Base-by-base conservation (phyloP, 2,113 vertebrate genomes). In the Menura novaehollandiae region DNA sequence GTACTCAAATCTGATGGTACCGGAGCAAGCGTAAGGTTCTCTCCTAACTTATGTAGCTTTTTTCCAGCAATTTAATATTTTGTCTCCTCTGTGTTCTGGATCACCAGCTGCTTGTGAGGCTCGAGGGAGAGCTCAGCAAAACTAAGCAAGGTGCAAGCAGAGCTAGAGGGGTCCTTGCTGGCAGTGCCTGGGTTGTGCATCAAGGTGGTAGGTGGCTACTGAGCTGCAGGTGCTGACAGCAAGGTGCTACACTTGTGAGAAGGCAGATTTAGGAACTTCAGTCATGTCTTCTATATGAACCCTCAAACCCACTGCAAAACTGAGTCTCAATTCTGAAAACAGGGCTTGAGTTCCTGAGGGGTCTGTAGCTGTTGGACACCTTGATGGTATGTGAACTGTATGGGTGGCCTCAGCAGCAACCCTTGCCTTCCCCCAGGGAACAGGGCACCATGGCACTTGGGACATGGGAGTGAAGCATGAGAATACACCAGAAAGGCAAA, bases 381-480 rank as follows among this genome's bases (percentile, higher is more conserved):
- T 52, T 19, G 24, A 28, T 11, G 16, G 24, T 55, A n/a, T 49
- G 32, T 9, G 6, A 62, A 12, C 17, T 18, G 1, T 8, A 7
- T 9, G 1, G 15, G 39, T 27, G 28, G 35, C 41, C 77, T 63
- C 58, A n/a, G 68, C 30, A 46, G n/a, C 39, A 80, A 12, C 23
- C 22, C 18, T 32, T 1, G 1, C 32, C 39, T 68, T 11, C 23
- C 30, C 33, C 27, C 7, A 7, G n/a, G 13, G 30, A 39, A 9
- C 3, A 5, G 43, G 20, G 20, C 76, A 35, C 66, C 2, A 0
- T 8, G 7, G 19, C 41, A 35, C 20, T 24, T 68, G 26, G 47
- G 28, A 43, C n/a, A 49, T 0, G 0, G 37, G 43, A 15, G 18
- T 8, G 4, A 66, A 56, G 15, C 3, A 1, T 63, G 17, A 27